These are phyloP conservation scores for Agrilus planipennis DNA, from an alignment of 1,140 invertebrate genomes.

Conservation along the genomic window DNA sequence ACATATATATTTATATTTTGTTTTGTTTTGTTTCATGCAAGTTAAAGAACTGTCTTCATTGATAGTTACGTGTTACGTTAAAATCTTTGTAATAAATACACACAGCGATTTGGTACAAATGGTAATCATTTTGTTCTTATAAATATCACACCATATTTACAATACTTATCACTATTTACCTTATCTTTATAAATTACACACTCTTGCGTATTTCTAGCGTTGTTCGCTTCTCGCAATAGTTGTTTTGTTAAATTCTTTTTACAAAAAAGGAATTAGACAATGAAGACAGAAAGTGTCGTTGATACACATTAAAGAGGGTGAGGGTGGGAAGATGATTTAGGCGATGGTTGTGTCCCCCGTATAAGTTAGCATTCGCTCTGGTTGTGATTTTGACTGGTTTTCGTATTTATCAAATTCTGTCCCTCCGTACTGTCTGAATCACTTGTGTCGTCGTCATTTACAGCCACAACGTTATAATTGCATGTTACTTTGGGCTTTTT, in stretches of 20 bases:
- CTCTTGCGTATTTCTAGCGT: slow-evolving; percentile 4
- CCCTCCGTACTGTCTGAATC: slow-evolving; percentile 31
- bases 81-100: slow-evolving; percentile 15
- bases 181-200: slow-evolving; percentile 1
- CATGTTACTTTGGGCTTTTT: slow-evolving; percentile 34
- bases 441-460: slow-evolving; percentile 30
- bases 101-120: slow-evolving; percentile 23
- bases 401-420: slow-evolving; percentile 11
- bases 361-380: slow-evolving; percentile 28
- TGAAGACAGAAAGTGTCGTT: slow-evolving; percentile 23
- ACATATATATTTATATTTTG: slow-evolving; percentile 20
- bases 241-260: slow-evolving; percentile 1
- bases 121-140: slow-evolving; percentile 14
- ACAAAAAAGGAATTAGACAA: slow-evolving; percentile 14
- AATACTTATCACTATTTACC: slow-evolving; percentile 8
- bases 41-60: slow-evolving; percentile 28
- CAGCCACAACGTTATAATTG: slow-evolving; percentile 34
- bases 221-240: slow-evolving; percentile 1
- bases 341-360: too few species aligned
- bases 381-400: too few species aligned
- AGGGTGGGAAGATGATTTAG: too few species aligned
- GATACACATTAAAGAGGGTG: slow-evolving; percentile 16
- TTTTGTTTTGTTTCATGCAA: slow-evolving; percentile 5
- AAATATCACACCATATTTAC: slow-evolving; percentile 7
- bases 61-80: slow-evolving; percentile 8